phyloP scores from a whole-genome alignment of 2,113 vertebrate genomes.

The Hemichromis elongatus region DNA sequence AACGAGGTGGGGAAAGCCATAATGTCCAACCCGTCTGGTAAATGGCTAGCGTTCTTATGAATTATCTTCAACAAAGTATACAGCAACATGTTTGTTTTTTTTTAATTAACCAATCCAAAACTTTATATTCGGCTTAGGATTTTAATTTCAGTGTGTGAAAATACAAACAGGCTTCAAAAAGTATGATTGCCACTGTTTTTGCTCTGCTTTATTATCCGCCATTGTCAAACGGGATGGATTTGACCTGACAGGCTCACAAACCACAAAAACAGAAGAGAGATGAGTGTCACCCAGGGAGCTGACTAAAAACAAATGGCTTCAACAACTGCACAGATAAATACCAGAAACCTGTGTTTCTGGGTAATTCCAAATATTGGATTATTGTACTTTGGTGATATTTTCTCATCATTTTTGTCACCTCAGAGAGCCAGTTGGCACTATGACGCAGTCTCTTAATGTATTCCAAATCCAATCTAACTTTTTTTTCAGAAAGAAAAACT shows the following conservation, averaged over 20 bases:
- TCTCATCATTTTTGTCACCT: neutral
- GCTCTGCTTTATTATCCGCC: neutral
- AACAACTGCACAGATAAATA: neutral
- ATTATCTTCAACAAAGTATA: neutral
- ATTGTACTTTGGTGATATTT: neutral
- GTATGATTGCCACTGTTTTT: neutral
- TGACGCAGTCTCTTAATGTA: neutral
- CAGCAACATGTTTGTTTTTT: neutral
- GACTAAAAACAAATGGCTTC: neutral
- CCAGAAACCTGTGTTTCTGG: neutral
- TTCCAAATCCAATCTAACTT: neutral
- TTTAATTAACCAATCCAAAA: neutral
- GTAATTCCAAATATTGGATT: neutral
- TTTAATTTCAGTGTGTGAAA: neutral
- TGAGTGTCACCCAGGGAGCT: neutral
- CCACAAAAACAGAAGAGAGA: neutral
- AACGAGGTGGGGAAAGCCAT: neutral
- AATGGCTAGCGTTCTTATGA: neutral
- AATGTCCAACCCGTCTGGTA: neutral
- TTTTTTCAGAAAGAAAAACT: neutral
- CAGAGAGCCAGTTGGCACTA: neutral
- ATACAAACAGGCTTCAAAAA: neutral
- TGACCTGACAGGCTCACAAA: conserved; percentile 2
- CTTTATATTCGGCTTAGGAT: neutral
- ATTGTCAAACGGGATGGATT: neutral